Evolutionary conservation across 2,888 invertebrate genomes (phyloP).

Genomic region (Drosophila basisetae): DNA sequence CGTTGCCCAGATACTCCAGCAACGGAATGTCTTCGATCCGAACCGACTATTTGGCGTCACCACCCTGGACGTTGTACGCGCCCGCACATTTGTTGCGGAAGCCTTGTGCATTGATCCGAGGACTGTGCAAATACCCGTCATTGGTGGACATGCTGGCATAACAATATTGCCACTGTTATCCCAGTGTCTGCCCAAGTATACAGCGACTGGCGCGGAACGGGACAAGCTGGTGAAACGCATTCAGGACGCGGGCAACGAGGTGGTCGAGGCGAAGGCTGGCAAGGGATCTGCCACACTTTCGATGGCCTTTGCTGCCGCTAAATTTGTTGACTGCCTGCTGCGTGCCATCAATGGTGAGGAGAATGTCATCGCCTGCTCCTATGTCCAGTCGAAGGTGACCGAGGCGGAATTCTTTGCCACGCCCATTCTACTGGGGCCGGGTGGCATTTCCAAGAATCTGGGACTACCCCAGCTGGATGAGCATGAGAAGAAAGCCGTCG

Average conservation of each 20-base stretch:
- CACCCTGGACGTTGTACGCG: conserved; percentile 97
- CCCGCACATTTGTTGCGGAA: conserved; percentile 95
- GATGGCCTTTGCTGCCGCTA: conserved; percentile 98
- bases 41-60: conserved; percentile 96
- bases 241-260: conserved; percentile 98
- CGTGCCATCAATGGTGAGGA: conserved; percentile 90
- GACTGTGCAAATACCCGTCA: conserved; percentile 93
- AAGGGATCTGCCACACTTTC: conserved; percentile 98
- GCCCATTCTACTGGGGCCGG: conserved; percentile 90
- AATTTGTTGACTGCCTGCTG: conserved; percentile 93
- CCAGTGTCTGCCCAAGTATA: conserved; percentile 92
- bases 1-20: conserved; percentile 94
- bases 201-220: conserved; percentile 91
- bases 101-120: conserved; percentile 93
- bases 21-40: conserved; percentile 92
- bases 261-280: conserved; percentile 95
- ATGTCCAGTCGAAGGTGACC: conserved; percentile 93
- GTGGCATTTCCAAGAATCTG: conserved; percentile 94
- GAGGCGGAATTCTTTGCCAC: conserved; percentile 96
- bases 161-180: conserved; percentile 98
- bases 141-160: conserved; percentile 98
- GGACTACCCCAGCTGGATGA: conserved; percentile 92
- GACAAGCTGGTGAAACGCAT: conserved; percentile 94
- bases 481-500: conserved; percentile 91
- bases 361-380: conserved; percentile 95